These are phyloP conservation scores for Podiceps cristatus DNA, from an alignment of 2,113 vertebrate genomes.

Conservation along the genomic window DNA sequence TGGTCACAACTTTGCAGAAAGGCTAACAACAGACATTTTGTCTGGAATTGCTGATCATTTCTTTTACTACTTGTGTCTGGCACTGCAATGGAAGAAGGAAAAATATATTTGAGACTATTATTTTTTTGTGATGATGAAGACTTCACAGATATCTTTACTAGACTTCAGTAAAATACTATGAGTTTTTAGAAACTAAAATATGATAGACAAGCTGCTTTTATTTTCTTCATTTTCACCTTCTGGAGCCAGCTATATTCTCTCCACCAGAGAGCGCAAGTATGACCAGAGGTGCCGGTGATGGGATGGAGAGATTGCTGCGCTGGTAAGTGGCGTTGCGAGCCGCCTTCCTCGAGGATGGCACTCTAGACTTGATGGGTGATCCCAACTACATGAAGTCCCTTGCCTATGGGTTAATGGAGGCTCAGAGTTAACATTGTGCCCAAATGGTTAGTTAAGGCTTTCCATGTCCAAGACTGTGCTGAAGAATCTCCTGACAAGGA, in stretches of 20 bases:
- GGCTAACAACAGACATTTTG: background rate
- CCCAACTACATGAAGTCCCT: background rate
- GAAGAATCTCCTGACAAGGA: background rate
- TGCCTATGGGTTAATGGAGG: background rate
- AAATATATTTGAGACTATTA: background rate
- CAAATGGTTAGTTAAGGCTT: background rate
- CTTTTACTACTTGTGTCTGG: background rate
- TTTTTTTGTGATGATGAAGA: background rate
- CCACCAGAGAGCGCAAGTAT: constrained; percentile 47
- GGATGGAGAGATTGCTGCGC: background rate
- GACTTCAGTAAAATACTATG: background rate
- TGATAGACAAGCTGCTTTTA: background rate
- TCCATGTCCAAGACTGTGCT: background rate
- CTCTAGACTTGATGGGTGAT: background rate
- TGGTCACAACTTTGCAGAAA: background rate
- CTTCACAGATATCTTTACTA: background rate
- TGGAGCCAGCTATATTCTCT: background rate
- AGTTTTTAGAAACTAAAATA: background rate
- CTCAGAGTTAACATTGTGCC: background rate
- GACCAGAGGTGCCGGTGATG: background rate
- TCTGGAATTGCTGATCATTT: background rate
- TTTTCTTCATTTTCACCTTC: background rate
- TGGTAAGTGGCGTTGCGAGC: fast-evolving
- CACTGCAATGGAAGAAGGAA: background rate
- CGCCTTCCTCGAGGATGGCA: background rate